phyloP scores from a whole-genome alignment of 2,888 invertebrate genomes.

The Euclidia mi region DNA sequence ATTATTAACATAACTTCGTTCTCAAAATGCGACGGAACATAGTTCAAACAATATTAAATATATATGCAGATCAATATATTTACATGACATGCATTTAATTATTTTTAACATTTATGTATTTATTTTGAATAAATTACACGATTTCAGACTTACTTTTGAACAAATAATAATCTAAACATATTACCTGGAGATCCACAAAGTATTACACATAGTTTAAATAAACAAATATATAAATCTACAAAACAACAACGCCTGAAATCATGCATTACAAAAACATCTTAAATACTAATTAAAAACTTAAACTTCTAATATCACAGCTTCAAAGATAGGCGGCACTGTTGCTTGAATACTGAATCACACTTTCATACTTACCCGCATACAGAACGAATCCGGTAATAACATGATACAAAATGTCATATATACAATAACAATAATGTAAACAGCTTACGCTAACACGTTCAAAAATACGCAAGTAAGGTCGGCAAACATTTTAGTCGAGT shows the following conservation, averaged over 20 bases:
- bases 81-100: no score
- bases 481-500: slow-evolving; percentile 33
- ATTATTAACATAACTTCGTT: no score
- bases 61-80: no score
- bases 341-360: slow-evolving; percentile 1
- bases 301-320: slow-evolving; percentile 12
- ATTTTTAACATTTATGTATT: no score
- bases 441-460: slow-evolving; percentile 47
- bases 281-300: background rate
- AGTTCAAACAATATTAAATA: no score
- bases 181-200: no score
- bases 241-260: slow-evolving; percentile 28
- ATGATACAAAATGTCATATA: slow-evolving; percentile 27
- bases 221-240: no score
- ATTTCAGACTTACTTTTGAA: no score
- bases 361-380: slow-evolving; percentile 40
- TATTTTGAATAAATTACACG: no score
- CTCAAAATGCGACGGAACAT: no score
- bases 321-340: slow-evolving; percentile 1
- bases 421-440: slow-evolving; percentile 41
- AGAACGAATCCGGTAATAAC: slow-evolving; percentile 8
- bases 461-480: slow-evolving; percentile 23
- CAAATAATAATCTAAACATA: no score
- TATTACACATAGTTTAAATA: no score
- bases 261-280: slow-evolving; percentile 24